Base-by-base conservation (phyloP, 2,797 vertebrate genomes). In the Sebastes kiyomatsui region DNA sequence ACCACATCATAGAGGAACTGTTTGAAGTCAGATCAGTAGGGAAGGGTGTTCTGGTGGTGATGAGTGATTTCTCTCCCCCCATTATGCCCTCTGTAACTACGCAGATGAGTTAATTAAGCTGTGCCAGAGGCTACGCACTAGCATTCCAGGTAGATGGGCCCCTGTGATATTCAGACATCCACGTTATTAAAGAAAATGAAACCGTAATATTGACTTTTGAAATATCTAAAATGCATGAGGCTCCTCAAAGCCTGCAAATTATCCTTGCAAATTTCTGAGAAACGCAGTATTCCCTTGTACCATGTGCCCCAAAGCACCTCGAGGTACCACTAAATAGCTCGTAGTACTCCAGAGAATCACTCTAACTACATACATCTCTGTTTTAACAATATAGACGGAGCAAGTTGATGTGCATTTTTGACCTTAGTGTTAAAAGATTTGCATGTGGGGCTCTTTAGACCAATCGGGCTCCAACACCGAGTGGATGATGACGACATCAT, bases 91-190 rank as follows among this genome's bases (percentile, higher is more conserved):
- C 95, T 98, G 97, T 97, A 98, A 98, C 94, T 97, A 97, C 91
- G 96, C 97, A 35, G 97, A 99, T 95, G 98, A 99, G 88, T 99
- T 99, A 96, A 99, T 98, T 81, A 98, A 98, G 95, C 95, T 97
- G 66, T 97, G 98, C 93, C 97, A 97, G 94, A 97, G 97, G 75
- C 98, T 96, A 20, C 95, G 96, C 95, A 96, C 95, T 18, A 96
- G 97, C 86, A 96, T 98, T 96, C 96, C 97, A 87, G 97, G 97
- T 98, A 96, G 97, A 94, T 89, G 82, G 81, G 69, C 86, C 46
- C 35, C 87, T 83, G 35, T 72, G 83, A 91, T 92, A 90, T 75
- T 88, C 82, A 90, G 73, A 90, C 81, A 86, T 81, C 72, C 78
- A 67, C 70, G 77, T 93, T 90, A 88, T 91, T 87, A 81, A 84